Base-by-base conservation (phyloP, 2,113 vertebrate genomes). In the Calidris pugnax region DNA sequence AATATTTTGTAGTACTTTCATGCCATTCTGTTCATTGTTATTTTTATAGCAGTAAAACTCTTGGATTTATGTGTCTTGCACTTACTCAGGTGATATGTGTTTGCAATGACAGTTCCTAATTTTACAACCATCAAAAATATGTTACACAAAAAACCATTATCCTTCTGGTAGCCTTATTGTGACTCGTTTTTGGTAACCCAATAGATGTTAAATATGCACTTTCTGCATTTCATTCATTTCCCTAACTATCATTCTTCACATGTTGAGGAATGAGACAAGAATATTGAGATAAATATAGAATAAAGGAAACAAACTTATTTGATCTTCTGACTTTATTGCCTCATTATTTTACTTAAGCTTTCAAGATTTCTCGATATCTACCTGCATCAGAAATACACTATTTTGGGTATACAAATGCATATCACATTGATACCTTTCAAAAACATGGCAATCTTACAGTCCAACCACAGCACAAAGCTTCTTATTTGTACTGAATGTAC, bases 91-190 rank as follows among this genome's bases (percentile, higher is more conserved):
- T 96, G 96, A 97, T 84, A 74, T 86, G 78, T 33, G 55, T 60
- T 87, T 96, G 67, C 90, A 96, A 97, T 85, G 95, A 95, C 78
- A 92, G 82, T 84, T 97, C 69, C 91, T 97, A 97, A 97, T 97
- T 97, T 98, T 98, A 97, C 45, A 97, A 63, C 72, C 87, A 93
- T 28, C 45, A 96, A 96, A 97, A 97, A 97, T 96, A 97, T 35
- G 81, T 87, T 96, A 96, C 76, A 82, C 60, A 97, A 82, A 91
- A 96, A 87, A 79, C 68, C 53, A 91, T 95, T 92, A 93, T 27
- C 68, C 14, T 95, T 91, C 75, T 68, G 33, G 63, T 78, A 97
- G 72, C 78, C 56, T 92, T 50, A 69, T 28, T 85, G 85, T 32
- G 59, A 92, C 37, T 82, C 53, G 79, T 96, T 97, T 96, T 62